These are phyloP conservation scores for Pharmacophagus antenor DNA, from an alignment of 2,888 invertebrate species.

Conservation along the genomic window DNA sequence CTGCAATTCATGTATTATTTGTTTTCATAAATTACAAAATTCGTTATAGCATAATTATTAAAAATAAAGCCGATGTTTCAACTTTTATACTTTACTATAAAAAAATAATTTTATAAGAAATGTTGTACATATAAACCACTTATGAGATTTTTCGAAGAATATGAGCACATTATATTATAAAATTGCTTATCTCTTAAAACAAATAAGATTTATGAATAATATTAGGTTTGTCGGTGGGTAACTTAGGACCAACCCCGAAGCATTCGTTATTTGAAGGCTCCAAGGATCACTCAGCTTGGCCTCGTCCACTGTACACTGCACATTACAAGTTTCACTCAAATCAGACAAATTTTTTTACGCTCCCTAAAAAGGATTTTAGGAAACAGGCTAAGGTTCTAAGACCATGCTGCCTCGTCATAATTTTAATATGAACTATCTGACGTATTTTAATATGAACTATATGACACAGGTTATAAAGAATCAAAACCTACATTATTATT, in stretches of 20 bases:
- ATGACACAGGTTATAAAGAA: too few relatives aligned
- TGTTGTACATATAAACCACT: neutral
- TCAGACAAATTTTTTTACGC: too few relatives aligned
- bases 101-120: neutral
- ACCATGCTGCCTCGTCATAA: too few relatives aligned
- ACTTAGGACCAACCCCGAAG: constrained; percentile 34
- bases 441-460: too few relatives aligned
- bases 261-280: constrained; percentile 37
- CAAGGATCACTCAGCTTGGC: constrained; percentile 37
- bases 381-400: too few relatives aligned
- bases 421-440: too few relatives aligned
- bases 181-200: neutral
- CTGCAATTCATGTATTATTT: too few relatives aligned
- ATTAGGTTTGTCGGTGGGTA: constrained; percentile 11
- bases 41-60: too few relatives aligned
- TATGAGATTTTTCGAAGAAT: neutral
- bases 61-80: neutral
- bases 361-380: too few relatives aligned
- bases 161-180: neutral
- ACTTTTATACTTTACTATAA: neutral
- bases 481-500: too few relatives aligned
- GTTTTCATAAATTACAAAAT: too few relatives aligned
- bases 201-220: constrained; percentile 17
- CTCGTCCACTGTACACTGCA: constrained; percentile 45
- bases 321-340: constrained; percentile 37